Base-by-base conservation (phyloP, 2,113 vertebrate genomes). In the Ptilonorhynchus violaceus region DNA sequence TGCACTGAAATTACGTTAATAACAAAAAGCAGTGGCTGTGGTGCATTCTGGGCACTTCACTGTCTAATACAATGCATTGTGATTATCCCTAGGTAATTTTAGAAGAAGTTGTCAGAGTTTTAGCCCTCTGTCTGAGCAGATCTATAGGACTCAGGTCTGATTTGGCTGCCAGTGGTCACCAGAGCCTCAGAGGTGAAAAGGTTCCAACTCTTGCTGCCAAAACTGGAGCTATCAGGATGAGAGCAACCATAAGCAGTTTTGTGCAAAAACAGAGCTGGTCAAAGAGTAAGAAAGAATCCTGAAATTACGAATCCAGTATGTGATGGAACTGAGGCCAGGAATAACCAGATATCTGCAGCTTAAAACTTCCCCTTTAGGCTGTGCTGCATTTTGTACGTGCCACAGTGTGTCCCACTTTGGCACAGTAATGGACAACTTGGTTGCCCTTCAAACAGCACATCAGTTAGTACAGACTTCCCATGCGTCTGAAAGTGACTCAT, bases 391-490 rank as follows among this genome's bases (percentile, higher is more conserved):
- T 31, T 39, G 6, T 46, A 7, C 25, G 22, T 49, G 56, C 44
- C n/a, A 27, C 22, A 35, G n/a, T 4, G 5, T 2, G 2, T 55
- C 33, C 30, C 13, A 2, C 33, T 63, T 76, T 0, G 0, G 67
- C 50, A 55, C 50, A 46, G 28, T 5, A 58, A 44, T 23, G 74
- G 37, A 78, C 47, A 80, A 23, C 21, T 33, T 47, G 35, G 52
- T 47, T 78, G 27, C n/a, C 53, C 69, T 78, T 91, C 81, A 69
- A 69, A 41, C 28, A 95, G 47, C 35, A n/a, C 58, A 79, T 60
- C 58, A 79, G 37, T 28, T 46, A 7, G 7, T 20, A 19, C 56
- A 84, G 88, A 46, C 28, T 67, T 81, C 25, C 42, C 67, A 37
- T 28, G 22, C 5, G 4, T 67, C 82, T 85, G 55, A 62, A 50